Evolutionary conservation across 1,140 invertebrate species (phyloP), one percentile per base, ranked within the genome.

Genomic region (Acromyrmex heyeri): DNA sequence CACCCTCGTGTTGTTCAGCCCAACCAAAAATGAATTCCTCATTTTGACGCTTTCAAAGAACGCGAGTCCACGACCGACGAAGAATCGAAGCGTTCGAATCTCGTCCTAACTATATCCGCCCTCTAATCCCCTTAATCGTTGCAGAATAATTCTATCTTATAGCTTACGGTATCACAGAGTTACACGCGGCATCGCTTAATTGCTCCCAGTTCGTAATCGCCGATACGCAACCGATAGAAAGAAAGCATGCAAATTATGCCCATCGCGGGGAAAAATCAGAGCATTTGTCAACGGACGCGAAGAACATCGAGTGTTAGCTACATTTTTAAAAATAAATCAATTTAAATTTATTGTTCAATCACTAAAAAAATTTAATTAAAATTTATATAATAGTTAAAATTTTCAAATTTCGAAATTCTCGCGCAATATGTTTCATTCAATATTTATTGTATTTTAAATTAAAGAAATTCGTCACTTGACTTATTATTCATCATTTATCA

Each of bases 151-250:
- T 95, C 91, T 94, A 94, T 88, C 94, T 95, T 95, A 94, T 92
- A 93, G 90, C 93, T 91, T 95, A 95, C 92, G 91, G 90, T 95
- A 95, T 95, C 94, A 95, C 94, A 95, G 94, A 95, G 91, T 94
- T 94, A 94, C 93, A 93, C 92, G 92, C 93, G 92, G 92, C 94
- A 94, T 93, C 91, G 73, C 90, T 90, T 88, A 86, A 86, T 92
- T 92, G 91, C 90, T 92, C 92, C 89, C 91, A 89, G 86, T 89
- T 92, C 83, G 88, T 86, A 87, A 90, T 85, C 89, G 87, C 65
- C 59, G 69, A 86, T 73, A 73, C 76, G 75, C n/a, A 89, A 90
- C 78, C 75, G 72, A 90, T 82, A 90, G 53, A 86, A 88, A 70
- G 64, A 67, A 88, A 81, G 77, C 76, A 77, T 24, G 72, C 67